Conservation (phyloP, 1,140 invertebrate genomes). For the Vanessa tameamea region DNA sequence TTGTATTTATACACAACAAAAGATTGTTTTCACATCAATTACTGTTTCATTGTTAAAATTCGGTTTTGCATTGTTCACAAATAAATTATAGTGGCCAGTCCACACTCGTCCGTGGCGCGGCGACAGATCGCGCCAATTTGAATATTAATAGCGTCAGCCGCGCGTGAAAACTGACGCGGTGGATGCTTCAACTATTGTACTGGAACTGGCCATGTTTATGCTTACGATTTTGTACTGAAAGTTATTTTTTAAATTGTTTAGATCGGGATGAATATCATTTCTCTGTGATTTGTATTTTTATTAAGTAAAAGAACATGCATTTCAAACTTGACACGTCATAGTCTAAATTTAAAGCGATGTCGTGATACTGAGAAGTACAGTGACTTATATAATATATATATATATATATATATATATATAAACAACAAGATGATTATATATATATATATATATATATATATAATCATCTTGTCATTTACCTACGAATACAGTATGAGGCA, state of each 20-base stretch:
- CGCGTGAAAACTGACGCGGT: slow-evolving; percentile 75
- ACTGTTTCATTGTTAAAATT: slow-evolving; percentile 51
- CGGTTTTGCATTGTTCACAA: slow-evolving; percentile 54
- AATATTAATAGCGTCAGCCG: slow-evolving; percentile 76
- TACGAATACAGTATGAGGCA: too few relatives aligned
- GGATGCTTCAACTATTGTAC: slow-evolving; percentile 13
- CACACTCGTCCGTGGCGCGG: slow-evolving; percentile 56
- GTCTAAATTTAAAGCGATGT: too few relatives aligned
- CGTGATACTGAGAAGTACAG: too few relatives aligned
- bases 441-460: too few relatives aligned
- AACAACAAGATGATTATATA: too few relatives aligned
- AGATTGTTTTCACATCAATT: slow-evolving; percentile 44
- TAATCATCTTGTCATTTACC: too few relatives aligned
- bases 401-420: too few relatives aligned
- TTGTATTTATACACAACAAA: slow-evolving; percentile 42
- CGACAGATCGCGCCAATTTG: slow-evolving; percentile 79
- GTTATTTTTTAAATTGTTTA: not conserved
- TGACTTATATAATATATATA: too few relatives aligned
- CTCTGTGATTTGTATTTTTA: too few relatives aligned
- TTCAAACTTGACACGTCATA: too few relatives aligned
- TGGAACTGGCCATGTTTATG: slow-evolving; percentile 34
- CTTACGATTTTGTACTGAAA: not conserved
- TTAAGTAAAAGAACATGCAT: too few relatives aligned
- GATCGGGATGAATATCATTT: too few relatives aligned
- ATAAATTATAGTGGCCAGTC: slow-evolving; percentile 67